These are phyloP conservation scores for Aepyceros melampus DNA, from an alignment of 2,113 vertebrate species.

Conservation along the genomic window DNA sequence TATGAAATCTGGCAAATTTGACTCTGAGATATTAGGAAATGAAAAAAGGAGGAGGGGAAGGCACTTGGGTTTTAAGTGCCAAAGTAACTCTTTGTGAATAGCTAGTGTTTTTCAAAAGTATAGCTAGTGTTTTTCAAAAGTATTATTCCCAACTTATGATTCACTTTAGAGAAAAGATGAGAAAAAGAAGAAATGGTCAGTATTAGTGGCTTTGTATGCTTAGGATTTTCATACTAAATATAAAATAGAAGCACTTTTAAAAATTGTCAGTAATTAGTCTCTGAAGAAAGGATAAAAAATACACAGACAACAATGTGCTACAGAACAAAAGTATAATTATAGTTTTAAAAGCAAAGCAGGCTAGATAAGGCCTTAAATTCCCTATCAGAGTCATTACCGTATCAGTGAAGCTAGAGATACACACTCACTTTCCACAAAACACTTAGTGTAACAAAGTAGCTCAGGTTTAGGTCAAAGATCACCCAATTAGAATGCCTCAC, in stretches of 20 bases:
- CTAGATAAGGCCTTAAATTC: conserved; percentile 26
- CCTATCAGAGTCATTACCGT: conserved; percentile 2
- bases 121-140: background rate
- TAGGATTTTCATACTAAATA: conserved; percentile 38
- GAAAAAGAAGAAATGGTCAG: background rate
- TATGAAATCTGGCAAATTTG: background rate
- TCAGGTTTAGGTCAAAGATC: conserved; percentile 43
- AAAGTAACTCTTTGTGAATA: background rate
- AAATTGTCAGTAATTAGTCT: conserved; percentile 21
- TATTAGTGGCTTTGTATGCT: background rate
- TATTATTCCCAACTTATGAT: background rate
- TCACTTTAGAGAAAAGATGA: background rate
- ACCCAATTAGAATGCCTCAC: background rate
- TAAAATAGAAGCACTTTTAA: background rate
- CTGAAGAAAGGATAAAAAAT: conserved; percentile 26
- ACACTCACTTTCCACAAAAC: background rate
- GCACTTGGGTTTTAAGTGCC: background rate
- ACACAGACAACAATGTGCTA: background rate
- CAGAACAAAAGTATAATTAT: conserved; percentile 13
- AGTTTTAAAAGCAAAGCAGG: conserved; percentile 36
- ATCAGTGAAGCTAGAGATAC: background rate
- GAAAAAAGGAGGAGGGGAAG: background rate
- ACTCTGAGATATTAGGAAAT: background rate
- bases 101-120: background rate
- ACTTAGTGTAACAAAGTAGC: conserved; percentile 23